phyloP scores from a whole-genome alignment of 2,113 vertebrate genomes.

The Indri indri region DNA sequence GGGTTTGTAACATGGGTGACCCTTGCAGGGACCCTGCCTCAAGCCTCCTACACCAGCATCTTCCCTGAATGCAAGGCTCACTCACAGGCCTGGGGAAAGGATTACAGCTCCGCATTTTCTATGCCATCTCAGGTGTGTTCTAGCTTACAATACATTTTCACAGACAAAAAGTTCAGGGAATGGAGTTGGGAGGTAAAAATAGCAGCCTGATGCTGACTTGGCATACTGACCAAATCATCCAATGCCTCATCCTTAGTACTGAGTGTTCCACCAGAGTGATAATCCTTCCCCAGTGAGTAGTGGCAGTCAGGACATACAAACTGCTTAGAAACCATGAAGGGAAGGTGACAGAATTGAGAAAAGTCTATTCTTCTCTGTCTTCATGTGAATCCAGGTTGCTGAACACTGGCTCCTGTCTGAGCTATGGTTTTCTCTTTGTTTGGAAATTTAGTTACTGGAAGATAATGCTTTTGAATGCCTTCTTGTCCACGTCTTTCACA shows the following conservation, averaged over 20 bases:
- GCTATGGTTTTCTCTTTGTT: constrained; percentile 51
- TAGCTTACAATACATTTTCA: neutral
- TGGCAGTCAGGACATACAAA: neutral
- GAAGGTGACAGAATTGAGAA: neutral
- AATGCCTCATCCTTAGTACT: neutral
- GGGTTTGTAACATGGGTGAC: neutral
- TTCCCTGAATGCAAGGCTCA: neutral
- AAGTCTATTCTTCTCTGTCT: neutral
- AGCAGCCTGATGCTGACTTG: neutral
- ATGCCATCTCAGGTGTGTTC: neutral
- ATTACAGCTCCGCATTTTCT: neutral
- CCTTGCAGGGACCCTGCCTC: too few species aligned
- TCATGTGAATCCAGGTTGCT: neutral
- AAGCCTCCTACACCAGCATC: neutral
- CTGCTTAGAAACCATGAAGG: neutral
- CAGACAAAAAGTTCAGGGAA: neutral
- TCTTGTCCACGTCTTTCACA: neutral
- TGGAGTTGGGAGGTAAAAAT: neutral
- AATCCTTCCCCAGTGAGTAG: neutral
- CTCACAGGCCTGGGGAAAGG: neutral
- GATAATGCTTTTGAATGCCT: neutral
- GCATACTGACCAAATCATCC: neutral
- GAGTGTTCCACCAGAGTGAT: neutral
- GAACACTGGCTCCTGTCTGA: neutral
- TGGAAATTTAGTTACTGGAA: constrained; percentile 14